Evolutionary conservation across 1,140 invertebrate species (phyloP).

Genomic region (Eufriesea mexicana): DNA sequence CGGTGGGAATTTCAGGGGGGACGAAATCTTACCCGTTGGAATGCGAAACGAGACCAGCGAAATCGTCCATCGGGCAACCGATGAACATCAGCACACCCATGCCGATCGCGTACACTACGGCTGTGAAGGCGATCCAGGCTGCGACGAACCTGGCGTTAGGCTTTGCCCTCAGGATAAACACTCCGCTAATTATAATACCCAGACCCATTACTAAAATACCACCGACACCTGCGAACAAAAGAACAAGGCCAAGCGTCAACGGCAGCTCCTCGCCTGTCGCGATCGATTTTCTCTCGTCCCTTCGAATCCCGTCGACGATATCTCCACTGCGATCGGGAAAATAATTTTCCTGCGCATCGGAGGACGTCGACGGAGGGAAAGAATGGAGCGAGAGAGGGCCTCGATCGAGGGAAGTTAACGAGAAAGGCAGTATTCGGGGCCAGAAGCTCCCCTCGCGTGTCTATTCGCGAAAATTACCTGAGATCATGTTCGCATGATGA

Average conservation of each 20-base stretch:
- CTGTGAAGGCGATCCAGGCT: slow-evolving; percentile 94
- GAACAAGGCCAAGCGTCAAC: neutral
- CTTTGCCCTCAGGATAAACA: slow-evolving; percentile 92
- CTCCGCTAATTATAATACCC: slow-evolving; percentile 93
- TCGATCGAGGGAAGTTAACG: neutral
- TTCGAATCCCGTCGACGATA: too few species aligned
- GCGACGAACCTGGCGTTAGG: slow-evolving; percentile 93
- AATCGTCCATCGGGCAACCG: slow-evolving; percentile 92
- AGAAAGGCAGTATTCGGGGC: neutral
- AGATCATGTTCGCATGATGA: slow-evolving; percentile 94
- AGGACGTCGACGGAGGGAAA: neutral
- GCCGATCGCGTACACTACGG: slow-evolving; percentile 92
- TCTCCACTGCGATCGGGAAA: too few species aligned
- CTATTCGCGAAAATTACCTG: slow-evolving; percentile 84
- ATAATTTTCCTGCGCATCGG: neutral
- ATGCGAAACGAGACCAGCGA: slow-evolving; percentile 86
- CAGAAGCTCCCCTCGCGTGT: slow-evolving; percentile 40
- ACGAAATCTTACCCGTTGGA: slow-evolving; percentile 73
- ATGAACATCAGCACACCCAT: slow-evolving; percentile 95
- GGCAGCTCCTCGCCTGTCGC: neutral
- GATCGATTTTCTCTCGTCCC: neutral
- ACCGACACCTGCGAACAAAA: slow-evolving; percentile 86
- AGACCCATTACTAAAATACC: slow-evolving; percentile 96
- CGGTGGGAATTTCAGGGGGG: too few species aligned
- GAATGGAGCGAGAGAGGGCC: too few species aligned